Conservation (phyloP, 2,113 vertebrate genomes). For the Chloropsis cyanopogon region DNA sequence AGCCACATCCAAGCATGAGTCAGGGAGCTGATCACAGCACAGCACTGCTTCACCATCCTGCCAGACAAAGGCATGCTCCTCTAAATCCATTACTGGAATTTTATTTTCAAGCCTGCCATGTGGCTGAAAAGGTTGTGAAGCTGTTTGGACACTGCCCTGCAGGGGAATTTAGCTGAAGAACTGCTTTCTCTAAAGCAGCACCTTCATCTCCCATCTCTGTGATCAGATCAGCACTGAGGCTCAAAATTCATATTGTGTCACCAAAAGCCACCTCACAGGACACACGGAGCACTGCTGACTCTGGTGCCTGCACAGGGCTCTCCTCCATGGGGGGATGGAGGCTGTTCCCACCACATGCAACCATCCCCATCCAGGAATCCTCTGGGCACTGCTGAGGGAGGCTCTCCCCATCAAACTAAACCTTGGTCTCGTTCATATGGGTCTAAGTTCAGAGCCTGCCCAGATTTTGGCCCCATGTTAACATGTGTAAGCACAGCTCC, state of each 20-base stretch:
- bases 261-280: background rate
- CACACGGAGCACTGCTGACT: rapidly evolving
- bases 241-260: background rate
- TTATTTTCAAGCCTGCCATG: background rate
- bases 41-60: background rate
- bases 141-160: background rate
- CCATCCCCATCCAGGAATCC: background rate
- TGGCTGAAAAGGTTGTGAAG: background rate
- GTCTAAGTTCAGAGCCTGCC: background rate
- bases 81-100: background rate
- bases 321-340: background rate
- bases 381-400: too few species aligned
- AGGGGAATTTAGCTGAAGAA: background rate
- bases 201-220: background rate
- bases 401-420: background rate
- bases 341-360: background rate
- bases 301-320: background rate
- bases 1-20: background rate
- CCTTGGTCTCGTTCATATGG: rapidly evolving
- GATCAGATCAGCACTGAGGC: background rate
- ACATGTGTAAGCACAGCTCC: background rate
- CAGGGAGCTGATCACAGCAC: background rate
- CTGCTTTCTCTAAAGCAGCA: background rate
- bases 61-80: background rate
- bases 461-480: background rate